Conservation (phyloP, 2,113 vertebrate species). For the Sinosuthora webbiana region DNA sequence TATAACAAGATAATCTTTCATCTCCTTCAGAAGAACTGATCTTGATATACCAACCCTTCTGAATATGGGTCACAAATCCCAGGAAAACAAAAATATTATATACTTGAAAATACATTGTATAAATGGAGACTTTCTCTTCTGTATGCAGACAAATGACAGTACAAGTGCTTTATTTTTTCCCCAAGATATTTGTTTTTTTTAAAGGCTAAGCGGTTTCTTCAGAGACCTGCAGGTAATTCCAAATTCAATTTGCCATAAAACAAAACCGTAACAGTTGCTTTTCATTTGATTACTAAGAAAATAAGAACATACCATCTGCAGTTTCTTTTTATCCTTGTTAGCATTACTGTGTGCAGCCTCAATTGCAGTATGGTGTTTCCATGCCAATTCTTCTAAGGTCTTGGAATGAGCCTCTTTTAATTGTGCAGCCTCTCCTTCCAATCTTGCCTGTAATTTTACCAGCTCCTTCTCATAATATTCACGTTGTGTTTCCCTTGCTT, state of each 20-base stretch:
- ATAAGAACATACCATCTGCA: constrained; percentile 82
- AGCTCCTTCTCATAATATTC: constrained; percentile 90
- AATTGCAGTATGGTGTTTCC: constrained; percentile 87
- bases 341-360: constrained; percentile 83
- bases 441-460: constrained; percentile 77
- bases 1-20: not conserved
- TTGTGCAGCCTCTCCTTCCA: constrained; percentile 87
- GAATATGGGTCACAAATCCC: not conserved
- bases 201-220: not conserved
- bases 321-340: constrained; percentile 87
- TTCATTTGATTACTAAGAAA: not conserved
- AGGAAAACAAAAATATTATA: not conserved
- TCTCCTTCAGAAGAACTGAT: not conserved
- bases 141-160: not conserved
- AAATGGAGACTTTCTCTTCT: not conserved
- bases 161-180: fast-evolving
- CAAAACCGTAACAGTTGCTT: not conserved
- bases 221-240: not conserved
- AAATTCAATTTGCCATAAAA: not conserved
- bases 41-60: not conserved
- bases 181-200: not conserved
- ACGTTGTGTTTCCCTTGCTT: constrained; percentile 84
- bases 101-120: not conserved
- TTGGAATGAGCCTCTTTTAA: constrained; percentile 90
- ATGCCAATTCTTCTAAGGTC: constrained; percentile 87